phyloP scores from a whole-genome alignment of 2,888 invertebrate genomes.

The Syritta pipiens region DNA sequence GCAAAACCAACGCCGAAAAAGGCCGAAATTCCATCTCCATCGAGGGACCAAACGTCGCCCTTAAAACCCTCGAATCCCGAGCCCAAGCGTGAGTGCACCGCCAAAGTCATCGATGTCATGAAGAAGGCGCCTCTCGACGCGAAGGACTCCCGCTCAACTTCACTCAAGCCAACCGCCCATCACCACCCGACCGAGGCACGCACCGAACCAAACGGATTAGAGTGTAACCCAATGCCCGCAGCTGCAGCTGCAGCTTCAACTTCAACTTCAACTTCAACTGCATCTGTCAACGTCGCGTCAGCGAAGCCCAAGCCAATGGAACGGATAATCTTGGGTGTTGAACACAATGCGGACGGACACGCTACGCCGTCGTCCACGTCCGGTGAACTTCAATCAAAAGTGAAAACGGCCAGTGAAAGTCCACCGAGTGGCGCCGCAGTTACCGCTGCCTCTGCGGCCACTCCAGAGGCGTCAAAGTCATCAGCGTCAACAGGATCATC shows the following conservation, averaged over 20 bases:
- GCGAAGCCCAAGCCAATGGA: conserved; percentile 74
- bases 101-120: conserved; percentile 64
- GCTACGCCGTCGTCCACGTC: conserved; percentile 41
- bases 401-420: conserved; percentile 65
- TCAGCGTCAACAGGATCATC: conserved; percentile 59
- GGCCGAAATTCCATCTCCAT: neutral
- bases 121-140: conserved; percentile 52
- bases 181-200: conserved; percentile 39
- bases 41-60: too few species aligned
- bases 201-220: conserved; percentile 64
- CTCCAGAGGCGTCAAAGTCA: conserved; percentile 62
- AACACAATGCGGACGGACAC: conserved; percentile 69
- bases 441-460: too few species aligned
- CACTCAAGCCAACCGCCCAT: conserved; percentile 49
- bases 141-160: conserved; percentile 33
- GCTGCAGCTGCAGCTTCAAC: conserved; percentile 27
- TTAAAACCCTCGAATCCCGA: too few species aligned
- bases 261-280: too few species aligned
- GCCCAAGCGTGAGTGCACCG: conserved; percentile 53
- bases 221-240: conserved; percentile 33
- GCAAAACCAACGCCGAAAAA: conserved; percentile 9
- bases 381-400: conserved; percentile 62
- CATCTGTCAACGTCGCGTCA: conserved; percentile 15
- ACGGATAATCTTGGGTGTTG: conserved; percentile 78
- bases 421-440: conserved; percentile 3